Conservation (phyloP, 2,888 invertebrate species). For the Pseudanteris insignis region DNA sequence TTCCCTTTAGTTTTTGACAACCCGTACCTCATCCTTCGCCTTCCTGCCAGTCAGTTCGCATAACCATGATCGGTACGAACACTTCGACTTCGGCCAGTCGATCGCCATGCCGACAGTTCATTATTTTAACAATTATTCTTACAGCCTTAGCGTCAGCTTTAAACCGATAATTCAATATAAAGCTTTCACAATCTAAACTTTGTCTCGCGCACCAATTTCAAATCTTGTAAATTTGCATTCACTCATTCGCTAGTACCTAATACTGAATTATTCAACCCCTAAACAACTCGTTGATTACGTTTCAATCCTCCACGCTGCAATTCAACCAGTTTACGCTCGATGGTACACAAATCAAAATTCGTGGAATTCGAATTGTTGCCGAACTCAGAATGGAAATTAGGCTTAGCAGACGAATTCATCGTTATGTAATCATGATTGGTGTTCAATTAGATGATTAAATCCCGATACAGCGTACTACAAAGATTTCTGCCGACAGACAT, state of each 20-base stretch:
- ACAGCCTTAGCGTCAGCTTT: no score
- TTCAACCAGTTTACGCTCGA: constrained; percentile 15
- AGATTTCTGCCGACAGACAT: constrained; percentile 57
- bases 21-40: no score
- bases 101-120: no score
- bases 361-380: constrained; percentile 44
- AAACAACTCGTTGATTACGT: constrained; percentile 35
- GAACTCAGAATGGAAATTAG: constrained; percentile 40
- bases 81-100: no score
- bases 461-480: constrained; percentile 43
- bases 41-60: no score
- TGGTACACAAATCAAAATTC: constrained; percentile 28
- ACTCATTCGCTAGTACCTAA: no score
- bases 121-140: no score
- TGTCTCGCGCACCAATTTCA: no score
- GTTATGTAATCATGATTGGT: constrained; percentile 47
- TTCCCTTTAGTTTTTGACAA: constrained; percentile 50
- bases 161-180: constrained; percentile 12
- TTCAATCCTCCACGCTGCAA: constrained; percentile 31
- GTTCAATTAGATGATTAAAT: constrained; percentile 46
- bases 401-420: constrained; percentile 38
- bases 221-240: no score
- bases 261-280: constrained; percentile 7
- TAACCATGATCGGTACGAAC: no score
- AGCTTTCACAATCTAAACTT: no score